A percentile compares a stretch with the other conserved stretches of the same genome.
Evolutionary conservation across 35 echinoderm and acorn worm genomes (phyloP).

Genomic region (Lytechinus variegatus): DNA sequence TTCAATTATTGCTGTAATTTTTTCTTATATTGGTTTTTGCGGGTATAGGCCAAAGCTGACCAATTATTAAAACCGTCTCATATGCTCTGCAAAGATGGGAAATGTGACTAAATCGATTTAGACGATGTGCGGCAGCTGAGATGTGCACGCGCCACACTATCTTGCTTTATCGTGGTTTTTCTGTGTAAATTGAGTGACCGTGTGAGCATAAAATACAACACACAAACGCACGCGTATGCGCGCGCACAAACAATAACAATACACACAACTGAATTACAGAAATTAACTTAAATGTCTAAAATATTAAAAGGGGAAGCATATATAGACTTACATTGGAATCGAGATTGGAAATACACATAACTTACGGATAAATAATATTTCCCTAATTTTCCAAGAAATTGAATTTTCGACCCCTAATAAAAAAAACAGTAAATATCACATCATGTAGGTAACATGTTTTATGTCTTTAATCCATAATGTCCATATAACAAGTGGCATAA

Average conservation of each 20-base stretch:
- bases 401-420: no score
- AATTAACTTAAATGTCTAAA: no score
- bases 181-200: not conserved
- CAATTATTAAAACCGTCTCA: not conserved
- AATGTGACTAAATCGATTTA: not conserved
- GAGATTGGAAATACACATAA: no score
- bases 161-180: not conserved
- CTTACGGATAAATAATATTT: no score
- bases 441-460: no score
- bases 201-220: not conserved
- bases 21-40: not conserved
- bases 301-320: no score
- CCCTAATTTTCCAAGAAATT: no score
- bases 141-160: not conserved
- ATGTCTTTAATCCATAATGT: no score
- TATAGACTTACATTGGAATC: no score
- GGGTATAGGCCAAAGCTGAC: not conserved
- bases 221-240: not conserved
- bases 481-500: no score
- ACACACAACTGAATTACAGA: not conserved
- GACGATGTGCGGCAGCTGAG: not conserved
- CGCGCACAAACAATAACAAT: not conserved
- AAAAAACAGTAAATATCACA: no score
- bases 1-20: not conserved
- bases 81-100: not conserved